A percentile compares a stretch with the other conserved stretches of the same genome.
These are phyloP conservation scores for Psittacula cyanocephala DNA, from an alignment of 2,113 vertebrate genomes.

Conservation along the genomic window DNA sequence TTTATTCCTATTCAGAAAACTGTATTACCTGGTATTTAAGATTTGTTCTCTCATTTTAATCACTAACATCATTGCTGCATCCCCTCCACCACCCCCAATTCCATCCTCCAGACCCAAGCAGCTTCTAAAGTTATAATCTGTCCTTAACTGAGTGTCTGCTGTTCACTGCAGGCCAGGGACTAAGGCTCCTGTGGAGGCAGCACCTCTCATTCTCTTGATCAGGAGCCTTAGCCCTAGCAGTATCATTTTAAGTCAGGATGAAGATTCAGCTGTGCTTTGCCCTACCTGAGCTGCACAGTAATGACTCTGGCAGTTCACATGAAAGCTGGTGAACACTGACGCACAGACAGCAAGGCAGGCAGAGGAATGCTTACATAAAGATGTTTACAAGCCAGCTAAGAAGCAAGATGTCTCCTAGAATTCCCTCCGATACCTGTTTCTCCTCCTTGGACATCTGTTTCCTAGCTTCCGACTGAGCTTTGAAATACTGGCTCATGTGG, in stretches of 20 bases:
- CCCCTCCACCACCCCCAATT: background rate
- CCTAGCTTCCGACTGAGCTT: slow-evolving; percentile 90
- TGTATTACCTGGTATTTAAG: background rate
- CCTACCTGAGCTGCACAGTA: background rate
- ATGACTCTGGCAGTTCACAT: background rate
- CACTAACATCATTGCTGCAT: background rate
- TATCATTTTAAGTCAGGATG: background rate
- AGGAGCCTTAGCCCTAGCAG: background rate
- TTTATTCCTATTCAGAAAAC: background rate
- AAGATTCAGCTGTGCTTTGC: background rate
- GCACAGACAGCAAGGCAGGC: background rate
- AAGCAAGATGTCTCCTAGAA: background rate
- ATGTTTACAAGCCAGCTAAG: background rate
- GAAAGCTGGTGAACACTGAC: background rate
- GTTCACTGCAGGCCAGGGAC: background rate
- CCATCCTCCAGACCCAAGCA: background rate
- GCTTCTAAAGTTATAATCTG: background rate
- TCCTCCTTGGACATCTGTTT: slow-evolving; percentile 97
- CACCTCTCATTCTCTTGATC: background rate
- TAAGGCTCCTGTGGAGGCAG: background rate
- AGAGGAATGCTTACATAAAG: background rate
- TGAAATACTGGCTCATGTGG: slow-evolving; percentile 93
- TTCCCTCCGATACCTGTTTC: slow-evolving; percentile 82
- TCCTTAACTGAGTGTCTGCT: background rate
- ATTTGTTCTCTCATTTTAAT: background rate